Percentiles rank a stretch among this genome's conserved stretches.
phyloP scores from a whole-genome alignment of 2,797 vertebrate genomes.

The Characodon lateralis region DNA sequence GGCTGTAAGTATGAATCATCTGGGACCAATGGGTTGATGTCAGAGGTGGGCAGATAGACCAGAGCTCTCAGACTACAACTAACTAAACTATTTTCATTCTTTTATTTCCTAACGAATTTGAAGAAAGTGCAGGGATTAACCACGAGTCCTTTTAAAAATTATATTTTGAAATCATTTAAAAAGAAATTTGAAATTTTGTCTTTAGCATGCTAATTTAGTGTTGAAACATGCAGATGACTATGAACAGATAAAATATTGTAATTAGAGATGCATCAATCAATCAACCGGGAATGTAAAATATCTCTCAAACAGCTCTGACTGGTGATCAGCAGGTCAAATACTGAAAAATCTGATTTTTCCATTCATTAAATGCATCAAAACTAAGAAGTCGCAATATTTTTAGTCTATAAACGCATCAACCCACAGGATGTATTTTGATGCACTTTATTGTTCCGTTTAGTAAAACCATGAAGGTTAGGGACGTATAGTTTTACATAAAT shows the following conservation, averaged over 20 bases:
- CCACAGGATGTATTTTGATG: no score
- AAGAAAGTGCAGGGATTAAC: not conserved
- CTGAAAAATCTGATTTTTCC: no score
- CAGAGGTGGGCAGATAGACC: not conserved
- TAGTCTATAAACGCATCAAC: no score
- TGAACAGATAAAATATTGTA: no score
- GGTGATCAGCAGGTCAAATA: no score
- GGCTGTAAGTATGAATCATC: conserved; percentile 40
- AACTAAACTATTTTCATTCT: not conserved
- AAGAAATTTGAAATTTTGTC: not conserved
- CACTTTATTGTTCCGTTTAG: no score
- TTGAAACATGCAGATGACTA: not conserved
- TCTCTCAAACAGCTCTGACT: no score
- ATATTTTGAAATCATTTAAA: not conserved
- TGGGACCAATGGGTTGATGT: conserved; percentile 24
- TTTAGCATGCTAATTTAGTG: not conserved
- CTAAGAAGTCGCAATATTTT: not conserved
- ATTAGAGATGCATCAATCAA: no score
- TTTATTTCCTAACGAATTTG: not conserved
- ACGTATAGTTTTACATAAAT: no score
- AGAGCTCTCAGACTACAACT: conserved; percentile 1
- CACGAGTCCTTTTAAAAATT: not conserved
- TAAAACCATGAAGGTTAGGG: no score
- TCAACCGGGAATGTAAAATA: no score
- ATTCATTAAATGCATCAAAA: not conserved